Conservation (phyloP, 2,797 vertebrate species). For the Lophius americanus region DNA sequence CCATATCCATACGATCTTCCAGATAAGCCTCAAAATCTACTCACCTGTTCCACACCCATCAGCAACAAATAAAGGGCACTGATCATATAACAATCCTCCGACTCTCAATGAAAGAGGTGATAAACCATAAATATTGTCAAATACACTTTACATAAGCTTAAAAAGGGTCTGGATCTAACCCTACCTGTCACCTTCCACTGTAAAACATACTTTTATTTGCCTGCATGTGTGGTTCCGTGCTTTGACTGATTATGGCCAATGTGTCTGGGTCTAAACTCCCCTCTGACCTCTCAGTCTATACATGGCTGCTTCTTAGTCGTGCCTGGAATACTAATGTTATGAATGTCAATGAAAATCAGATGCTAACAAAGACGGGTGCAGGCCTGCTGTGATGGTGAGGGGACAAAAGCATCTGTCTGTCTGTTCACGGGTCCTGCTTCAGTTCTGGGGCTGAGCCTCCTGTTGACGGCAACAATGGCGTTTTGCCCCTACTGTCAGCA, state of each 20-base stretch:
- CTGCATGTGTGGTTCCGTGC: constrained; percentile 38
- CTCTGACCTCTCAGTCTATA: constrained; percentile 76
- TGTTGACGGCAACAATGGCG: constrained; percentile 70
- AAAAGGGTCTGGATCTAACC: constrained; percentile 15
- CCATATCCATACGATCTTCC: no score
- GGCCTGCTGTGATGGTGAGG: constrained; percentile 62
- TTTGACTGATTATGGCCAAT: constrained; percentile 59
- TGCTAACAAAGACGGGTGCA: constrained; percentile 64
- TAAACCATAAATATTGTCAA: neutral
- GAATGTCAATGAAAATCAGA: constrained; percentile 76
- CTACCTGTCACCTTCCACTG: constrained; percentile 31
- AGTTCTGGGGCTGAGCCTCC: constrained; percentile 43
- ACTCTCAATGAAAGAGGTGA: neutral
- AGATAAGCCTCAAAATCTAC: no score
- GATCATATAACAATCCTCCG: no score
- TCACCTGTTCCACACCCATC: no score
- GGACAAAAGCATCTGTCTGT: constrained; percentile 69
- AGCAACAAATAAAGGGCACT: no score
- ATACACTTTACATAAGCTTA: neutral
- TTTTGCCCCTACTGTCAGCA: constrained; percentile 59
- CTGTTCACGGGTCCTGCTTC: constrained; percentile 42
- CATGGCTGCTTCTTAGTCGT: constrained; percentile 60
- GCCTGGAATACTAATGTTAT: constrained; percentile 78
- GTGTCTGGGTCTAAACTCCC: constrained; percentile 67
- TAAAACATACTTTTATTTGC: constrained; percentile 32